Percentiles rank a stretch among this genome's conserved stretches.
These are phyloP conservation scores for Brachyistius frenatus DNA, from an alignment of 2,113 vertebrate genomes.

Conservation along the genomic window DNA sequence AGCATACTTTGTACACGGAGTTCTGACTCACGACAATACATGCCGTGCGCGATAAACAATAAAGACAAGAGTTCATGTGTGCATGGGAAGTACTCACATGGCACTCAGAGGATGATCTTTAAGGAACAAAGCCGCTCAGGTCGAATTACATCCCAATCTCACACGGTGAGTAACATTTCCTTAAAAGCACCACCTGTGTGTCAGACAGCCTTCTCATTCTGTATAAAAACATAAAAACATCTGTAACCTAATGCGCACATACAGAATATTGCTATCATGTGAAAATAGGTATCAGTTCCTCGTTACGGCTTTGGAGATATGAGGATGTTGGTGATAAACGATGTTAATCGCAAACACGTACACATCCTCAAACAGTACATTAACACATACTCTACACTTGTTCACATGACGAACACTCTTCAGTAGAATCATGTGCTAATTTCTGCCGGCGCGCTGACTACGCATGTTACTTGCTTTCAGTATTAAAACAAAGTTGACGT, in stretches of 20 bases:
- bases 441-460: conserved; percentile 3
- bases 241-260: not conserved
- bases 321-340: not conserved
- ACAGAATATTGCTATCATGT: not conserved
- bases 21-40: not conserved
- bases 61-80: conserved; percentile 1
- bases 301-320: not conserved
- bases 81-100: not conserved
- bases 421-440: conserved; percentile 12
- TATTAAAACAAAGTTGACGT: conserved; percentile 58
- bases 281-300: not conserved
- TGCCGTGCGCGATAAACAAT: not conserved
- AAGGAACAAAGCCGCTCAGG: conserved; percentile 12
- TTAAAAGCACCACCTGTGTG: conserved; percentile 8
- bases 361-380: not conserved
- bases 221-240: conserved; percentile 10
- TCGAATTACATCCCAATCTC: conserved; percentile 29
- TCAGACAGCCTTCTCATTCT: conserved; percentile 1
- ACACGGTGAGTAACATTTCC: conserved; percentile 22
- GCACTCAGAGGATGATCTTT: not conserved
- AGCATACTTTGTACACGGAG: not conserved
- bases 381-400: not conserved
- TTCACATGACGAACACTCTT: not conserved
- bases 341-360: not conserved
- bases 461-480: conserved; percentile 37